Conservation (phyloP, 2,888 invertebrate species). For the Harpalus rufipes region DNA sequence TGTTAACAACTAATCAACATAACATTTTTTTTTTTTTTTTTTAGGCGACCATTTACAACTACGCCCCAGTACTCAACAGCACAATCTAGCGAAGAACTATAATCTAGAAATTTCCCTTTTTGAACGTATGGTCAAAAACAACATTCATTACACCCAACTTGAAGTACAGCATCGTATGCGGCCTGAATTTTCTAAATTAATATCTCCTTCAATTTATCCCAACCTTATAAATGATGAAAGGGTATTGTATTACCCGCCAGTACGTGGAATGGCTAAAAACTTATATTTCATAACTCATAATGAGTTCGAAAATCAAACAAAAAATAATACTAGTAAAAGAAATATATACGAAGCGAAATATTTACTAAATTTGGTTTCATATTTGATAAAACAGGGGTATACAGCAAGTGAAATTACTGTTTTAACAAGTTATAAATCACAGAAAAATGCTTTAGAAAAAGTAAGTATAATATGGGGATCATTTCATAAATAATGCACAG, state of each 20-base stretch:
- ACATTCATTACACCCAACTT: constrained; percentile 75
- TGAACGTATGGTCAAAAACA: constrained; percentile 78
- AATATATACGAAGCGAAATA: constrained; percentile 65
- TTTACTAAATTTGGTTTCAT: constrained; percentile 58
- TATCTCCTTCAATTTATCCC: constrained; percentile 66
- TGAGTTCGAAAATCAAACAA: constrained; percentile 37
- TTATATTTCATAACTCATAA: constrained; percentile 65
- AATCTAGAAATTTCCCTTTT: constrained; percentile 79
- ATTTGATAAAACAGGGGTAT: constrained; percentile 67
- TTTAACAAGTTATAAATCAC: constrained; percentile 65
- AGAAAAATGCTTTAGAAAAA: constrained; percentile 53
- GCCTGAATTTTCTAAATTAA: constrained; percentile 74
- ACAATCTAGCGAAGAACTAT: constrained; percentile 76
- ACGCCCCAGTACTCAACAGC: constrained; percentile 77
- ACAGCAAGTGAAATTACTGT: constrained; percentile 63
- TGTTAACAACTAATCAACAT: too few species aligned
- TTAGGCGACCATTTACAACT: constrained; percentile 79
- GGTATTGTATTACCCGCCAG: constrained; percentile 62
- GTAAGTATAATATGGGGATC: constrained; percentile 51
- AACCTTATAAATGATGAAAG: constrained; percentile 59
- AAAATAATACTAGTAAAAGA: constrained; percentile 54
- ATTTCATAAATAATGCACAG: too few species aligned
- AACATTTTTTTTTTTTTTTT: too few species aligned
- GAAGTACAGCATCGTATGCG: constrained; percentile 79
- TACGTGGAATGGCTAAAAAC: constrained; percentile 63